phyloP scores from a whole-genome alignment of 1,140 invertebrate genomes.

The Microplitis mediator region DNA sequence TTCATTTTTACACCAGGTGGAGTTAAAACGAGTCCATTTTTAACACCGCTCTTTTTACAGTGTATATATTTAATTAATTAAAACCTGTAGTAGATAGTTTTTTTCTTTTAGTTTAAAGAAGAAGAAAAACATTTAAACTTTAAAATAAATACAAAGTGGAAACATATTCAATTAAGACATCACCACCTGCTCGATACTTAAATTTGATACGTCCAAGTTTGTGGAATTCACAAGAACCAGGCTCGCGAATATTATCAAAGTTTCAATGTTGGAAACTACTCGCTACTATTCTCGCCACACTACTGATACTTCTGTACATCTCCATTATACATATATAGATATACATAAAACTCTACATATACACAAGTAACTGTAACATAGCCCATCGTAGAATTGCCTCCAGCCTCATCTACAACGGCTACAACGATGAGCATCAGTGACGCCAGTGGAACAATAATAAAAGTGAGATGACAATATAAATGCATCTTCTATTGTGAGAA shows the following conservation, averaged over 20 bases:
- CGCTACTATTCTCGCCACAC: background rate
- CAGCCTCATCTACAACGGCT: background rate
- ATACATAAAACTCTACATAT: background rate
- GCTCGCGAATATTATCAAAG: conserved; percentile 48
- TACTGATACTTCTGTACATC: background rate
- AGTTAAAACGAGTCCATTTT: no score
- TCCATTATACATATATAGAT: background rate
- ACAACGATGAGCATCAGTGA: background rate
- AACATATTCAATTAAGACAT: conserved; percentile 44
- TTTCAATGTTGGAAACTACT: conserved; percentile 33
- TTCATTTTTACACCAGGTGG: no score
- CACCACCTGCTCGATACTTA: conserved; percentile 28
- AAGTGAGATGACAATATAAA: conserved; percentile 43
- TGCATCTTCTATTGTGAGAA: conserved; percentile 36
- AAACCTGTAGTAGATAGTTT: background rate
- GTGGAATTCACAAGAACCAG: conserved; percentile 9
- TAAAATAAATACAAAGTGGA: conserved; percentile 12
- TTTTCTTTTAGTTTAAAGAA: background rate
- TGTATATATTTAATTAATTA: background rate
- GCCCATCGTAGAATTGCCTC: no score
- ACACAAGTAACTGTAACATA: background rate
- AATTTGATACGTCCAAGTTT: conserved; percentile 24
- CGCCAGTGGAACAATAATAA: conserved; percentile 36
- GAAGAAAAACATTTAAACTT: background rate
- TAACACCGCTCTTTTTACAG: no score